Percentiles rank a stretch among this genome's conserved stretches.
phyloP scores from a whole-genome alignment of 2,797 vertebrate genomes.

The Mormyrops attenuatus region DNA sequence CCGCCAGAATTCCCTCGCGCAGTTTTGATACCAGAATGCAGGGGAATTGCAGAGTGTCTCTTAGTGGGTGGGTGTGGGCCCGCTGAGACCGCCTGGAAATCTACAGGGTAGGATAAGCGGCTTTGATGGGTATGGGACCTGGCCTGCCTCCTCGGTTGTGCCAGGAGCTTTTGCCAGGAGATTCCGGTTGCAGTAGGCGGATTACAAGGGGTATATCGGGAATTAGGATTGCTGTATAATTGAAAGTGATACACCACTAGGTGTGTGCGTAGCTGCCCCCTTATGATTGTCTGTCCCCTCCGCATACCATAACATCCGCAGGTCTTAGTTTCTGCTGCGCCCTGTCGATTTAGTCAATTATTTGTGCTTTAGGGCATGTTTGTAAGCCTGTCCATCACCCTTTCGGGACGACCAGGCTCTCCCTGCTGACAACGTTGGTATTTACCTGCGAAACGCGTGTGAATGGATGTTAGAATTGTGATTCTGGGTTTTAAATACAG shows the following conservation, averaged over 20 bases:
- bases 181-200: not conserved
- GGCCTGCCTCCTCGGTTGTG: not conserved
- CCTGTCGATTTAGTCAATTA: not conserved
- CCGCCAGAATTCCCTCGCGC: not conserved
- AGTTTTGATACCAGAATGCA: slow-evolving; percentile 1
- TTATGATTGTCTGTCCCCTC: not conserved
- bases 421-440: slow-evolving; percentile 6
- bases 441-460: not conserved
- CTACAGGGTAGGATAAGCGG: not conserved
- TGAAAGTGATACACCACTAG: slow-evolving; percentile 16
- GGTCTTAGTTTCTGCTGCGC: not conserved
- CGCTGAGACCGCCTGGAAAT: not conserved
- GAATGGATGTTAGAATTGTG: not conserved
- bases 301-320: not conserved
- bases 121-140: not conserved
- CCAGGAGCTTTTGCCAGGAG: slow-evolving; percentile 5
- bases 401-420: not conserved
- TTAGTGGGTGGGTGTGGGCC: not conserved
- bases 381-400: not conserved
- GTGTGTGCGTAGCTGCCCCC: slow-evolving; percentile 9
- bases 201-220: slow-evolving; percentile 7
- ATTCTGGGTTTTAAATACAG: not conserved
- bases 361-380: slow-evolving; percentile 13
- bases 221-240: slow-evolving; percentile 13
- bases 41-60: slow-evolving; percentile 2